Conservation (phyloP, 2,113 vertebrate genomes). For the Chunga burmeisteri region DNA sequence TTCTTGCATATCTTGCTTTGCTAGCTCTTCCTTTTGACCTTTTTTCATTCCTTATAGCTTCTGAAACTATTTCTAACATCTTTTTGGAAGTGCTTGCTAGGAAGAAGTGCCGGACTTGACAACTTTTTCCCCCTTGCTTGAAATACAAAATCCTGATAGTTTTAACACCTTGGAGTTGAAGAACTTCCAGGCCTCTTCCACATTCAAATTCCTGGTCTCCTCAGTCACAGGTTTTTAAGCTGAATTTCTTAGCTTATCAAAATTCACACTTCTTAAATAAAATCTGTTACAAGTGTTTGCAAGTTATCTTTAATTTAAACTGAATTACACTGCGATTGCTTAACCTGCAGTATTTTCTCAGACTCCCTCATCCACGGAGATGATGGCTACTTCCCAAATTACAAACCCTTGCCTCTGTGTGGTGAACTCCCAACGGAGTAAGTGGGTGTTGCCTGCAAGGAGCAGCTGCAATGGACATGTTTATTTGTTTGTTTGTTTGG, state of each 20-base stretch:
- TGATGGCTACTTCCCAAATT: neutral
- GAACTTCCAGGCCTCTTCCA: neutral
- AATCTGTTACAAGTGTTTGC: slow-evolving; percentile 4
- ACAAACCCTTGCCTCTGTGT: neutral
- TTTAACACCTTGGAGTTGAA: neutral
- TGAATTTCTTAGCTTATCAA: neutral
- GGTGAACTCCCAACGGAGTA: neutral
- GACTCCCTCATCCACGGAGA: neutral
- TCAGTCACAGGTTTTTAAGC: neutral
- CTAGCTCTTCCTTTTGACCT: neutral
- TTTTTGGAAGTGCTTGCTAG: neutral
- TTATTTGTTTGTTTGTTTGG: neutral
- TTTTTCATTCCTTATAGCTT: neutral
- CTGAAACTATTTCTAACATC: neutral
- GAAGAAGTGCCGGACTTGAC: neutral
- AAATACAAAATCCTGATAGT: slow-evolving; percentile 1
- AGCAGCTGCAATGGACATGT: neutral
- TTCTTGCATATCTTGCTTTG: neutral
- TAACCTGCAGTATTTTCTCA: neutral
- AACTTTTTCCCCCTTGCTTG: neutral
- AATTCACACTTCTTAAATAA: slow-evolving; percentile 15
- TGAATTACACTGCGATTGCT: neutral
- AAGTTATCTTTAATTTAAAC: neutral
- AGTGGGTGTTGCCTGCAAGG: neutral
- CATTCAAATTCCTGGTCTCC: neutral